These are phyloP conservation scores for Rutilus rutilus DNA, from an alignment of 2,113 vertebrate species.

Conservation along the genomic window DNA sequence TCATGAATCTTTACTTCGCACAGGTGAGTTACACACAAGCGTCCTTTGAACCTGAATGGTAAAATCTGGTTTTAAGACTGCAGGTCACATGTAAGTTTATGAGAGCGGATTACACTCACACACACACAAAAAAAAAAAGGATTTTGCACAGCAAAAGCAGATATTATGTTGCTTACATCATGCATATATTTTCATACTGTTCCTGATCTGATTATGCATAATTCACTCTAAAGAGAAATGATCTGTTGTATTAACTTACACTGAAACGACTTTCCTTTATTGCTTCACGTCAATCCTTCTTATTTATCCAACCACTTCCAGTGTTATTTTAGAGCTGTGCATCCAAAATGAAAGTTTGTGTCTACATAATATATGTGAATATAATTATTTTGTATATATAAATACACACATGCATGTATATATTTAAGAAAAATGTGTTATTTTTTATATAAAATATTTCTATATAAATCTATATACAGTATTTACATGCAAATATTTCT, in stretches of 20 bases:
- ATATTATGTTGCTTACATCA: not conserved
- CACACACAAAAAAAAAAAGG: not conserved
- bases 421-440: too few relatives aligned
- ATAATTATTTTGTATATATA: too few relatives aligned
- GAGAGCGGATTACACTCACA: not conserved
- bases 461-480: too few relatives aligned
- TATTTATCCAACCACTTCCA: too few relatives aligned
- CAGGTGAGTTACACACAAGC: slow-evolving; percentile 73
- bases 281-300: not conserved
- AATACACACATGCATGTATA: too few relatives aligned
- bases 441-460: too few relatives aligned
- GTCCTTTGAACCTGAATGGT: not conserved
- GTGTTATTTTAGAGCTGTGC: too few relatives aligned
- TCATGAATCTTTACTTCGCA: slow-evolving; percentile 97
- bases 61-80: not conserved
- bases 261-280: not conserved
- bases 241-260: not conserved
- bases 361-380: too few relatives aligned
- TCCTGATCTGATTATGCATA: not conserved
- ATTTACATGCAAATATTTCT: too few relatives aligned
- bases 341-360: too few relatives aligned
- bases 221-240: not conserved
- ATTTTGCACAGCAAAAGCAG: not conserved
- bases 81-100: not conserved
- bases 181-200: too few relatives aligned